A percentile compares a stretch with the other conserved stretches of the same genome.
Conservation (phyloP, 2,797 vertebrate genomes). For the Valencia hispanica region DNA sequence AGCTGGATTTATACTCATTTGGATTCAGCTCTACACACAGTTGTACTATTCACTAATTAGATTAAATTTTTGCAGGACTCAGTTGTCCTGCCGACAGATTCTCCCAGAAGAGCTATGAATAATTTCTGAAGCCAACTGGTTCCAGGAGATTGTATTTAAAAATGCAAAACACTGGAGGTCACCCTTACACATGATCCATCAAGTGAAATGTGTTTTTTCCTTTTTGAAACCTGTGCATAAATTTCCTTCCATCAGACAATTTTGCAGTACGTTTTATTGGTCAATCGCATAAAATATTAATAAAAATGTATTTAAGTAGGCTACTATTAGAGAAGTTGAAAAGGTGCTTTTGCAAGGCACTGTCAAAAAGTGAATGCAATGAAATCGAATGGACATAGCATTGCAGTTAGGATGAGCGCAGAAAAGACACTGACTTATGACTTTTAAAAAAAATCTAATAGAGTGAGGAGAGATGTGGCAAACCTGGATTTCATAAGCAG, state of each 20-base stretch:
- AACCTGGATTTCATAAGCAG: constrained; percentile 72
- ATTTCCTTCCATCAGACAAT: background rate
- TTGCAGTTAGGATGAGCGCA: constrained; percentile 35
- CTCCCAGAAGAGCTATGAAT: background rate
- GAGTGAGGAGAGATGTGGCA: constrained; percentile 61
- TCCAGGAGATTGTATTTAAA: background rate
- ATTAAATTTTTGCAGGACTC: background rate
- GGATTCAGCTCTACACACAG: background rate
- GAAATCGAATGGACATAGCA: background rate
- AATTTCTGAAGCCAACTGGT: background rate
- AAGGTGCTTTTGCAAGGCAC: background rate
- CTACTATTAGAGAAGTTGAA: background rate
- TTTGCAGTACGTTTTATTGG: background rate
- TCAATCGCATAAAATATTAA: background rate
- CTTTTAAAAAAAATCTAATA: constrained; percentile 29
- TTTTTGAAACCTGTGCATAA: background rate
- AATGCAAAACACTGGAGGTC: background rate
- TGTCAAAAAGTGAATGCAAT: background rate
- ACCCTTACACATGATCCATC: background rate
- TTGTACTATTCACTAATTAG: background rate
- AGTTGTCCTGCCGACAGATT: background rate
- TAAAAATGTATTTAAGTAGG: background rate
- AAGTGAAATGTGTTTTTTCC: background rate
- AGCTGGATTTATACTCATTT: background rate
- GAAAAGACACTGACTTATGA: constrained; percentile 44